Conservation (phyloP, 2,113 vertebrate genomes). For the Psilopogon haemacephalus region DNA sequence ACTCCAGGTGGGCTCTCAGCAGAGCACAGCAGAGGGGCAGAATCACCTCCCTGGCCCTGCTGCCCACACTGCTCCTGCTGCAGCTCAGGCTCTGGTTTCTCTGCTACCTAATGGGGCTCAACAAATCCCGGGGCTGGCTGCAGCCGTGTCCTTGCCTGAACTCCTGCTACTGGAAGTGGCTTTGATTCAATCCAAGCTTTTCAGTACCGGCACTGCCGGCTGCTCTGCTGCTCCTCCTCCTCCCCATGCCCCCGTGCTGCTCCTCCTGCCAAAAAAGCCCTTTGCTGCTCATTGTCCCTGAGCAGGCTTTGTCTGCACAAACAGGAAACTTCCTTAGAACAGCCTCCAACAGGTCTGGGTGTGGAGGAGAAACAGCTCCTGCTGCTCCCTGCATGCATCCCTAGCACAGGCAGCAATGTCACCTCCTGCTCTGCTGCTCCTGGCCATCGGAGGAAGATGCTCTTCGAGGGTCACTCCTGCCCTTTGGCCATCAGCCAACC, state of each 20-base stretch:
- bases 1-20: too few species aligned
- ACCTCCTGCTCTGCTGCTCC: not conserved
- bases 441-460: rapidly evolving
- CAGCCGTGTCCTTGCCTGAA: constrained; percentile 32
- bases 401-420: rapidly evolving
- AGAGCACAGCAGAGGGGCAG: too few species aligned
- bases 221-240: not conserved
- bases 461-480: not conserved
- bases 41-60: too few species aligned
- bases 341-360: rapidly evolving
- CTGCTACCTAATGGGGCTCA: not conserved
- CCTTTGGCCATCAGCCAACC: not conserved
- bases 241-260: not conserved
- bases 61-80: not conserved
- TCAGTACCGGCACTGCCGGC: not conserved
- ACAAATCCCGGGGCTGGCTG: not conserved
- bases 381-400: rapidly evolving
- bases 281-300: rapidly evolving
- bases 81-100: not conserved
- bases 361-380: not conserved
- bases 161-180: not conserved
- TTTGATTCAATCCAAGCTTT: not conserved
- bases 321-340: not conserved
- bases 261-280: not conserved
- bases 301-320: not conserved